A percentile compares a stretch with the other conserved stretches of the same genome.
Evolutionary conservation across 2,888 invertebrate species (phyloP).

Genomic region (Eustalomyia histrio): DNA sequence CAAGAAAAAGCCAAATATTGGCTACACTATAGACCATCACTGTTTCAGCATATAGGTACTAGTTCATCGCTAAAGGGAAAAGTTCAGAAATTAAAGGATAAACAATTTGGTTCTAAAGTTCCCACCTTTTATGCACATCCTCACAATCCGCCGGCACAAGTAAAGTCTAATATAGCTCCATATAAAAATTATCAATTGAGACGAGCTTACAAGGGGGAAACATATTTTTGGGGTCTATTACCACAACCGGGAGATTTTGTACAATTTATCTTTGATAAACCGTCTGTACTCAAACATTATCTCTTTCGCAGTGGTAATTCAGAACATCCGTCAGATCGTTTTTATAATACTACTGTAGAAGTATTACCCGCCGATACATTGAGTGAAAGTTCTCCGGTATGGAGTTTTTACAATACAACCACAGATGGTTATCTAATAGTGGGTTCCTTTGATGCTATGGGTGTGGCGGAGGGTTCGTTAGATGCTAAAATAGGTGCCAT

Average conservation of each 20-base stretch:
- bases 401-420: constrained; percentile 82
- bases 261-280: constrained; percentile 88
- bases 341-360: constrained; percentile 93
- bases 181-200: constrained; percentile 89
- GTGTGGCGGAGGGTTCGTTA: constrained; percentile 87
- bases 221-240: constrained; percentile 94
- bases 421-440: constrained; percentile 86
- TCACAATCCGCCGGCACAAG: constrained; percentile 85
- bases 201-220: constrained; percentile 91
- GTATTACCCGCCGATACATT: constrained; percentile 83
- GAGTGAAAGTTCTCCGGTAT: constrained; percentile 79
- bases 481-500: constrained; percentile 85
- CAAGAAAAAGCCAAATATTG: constrained; percentile 88
- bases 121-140: constrained; percentile 87
- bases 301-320: constrained; percentile 93
- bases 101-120: constrained; percentile 89
- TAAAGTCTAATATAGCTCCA: constrained; percentile 87
- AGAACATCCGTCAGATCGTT: constrained; percentile 92
- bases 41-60: constrained; percentile 97
- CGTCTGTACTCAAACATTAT: constrained; percentile 83
- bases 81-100: constrained; percentile 96
- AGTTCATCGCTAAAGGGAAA: constrained; percentile 97
- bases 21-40: constrained; percentile 92
- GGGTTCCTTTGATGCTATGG: constrained; percentile 89
- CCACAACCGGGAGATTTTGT: constrained; percentile 91